Base-by-base conservation (phyloP, 2,113 vertebrate genomes). In the Oryzias melastigma region DNA sequence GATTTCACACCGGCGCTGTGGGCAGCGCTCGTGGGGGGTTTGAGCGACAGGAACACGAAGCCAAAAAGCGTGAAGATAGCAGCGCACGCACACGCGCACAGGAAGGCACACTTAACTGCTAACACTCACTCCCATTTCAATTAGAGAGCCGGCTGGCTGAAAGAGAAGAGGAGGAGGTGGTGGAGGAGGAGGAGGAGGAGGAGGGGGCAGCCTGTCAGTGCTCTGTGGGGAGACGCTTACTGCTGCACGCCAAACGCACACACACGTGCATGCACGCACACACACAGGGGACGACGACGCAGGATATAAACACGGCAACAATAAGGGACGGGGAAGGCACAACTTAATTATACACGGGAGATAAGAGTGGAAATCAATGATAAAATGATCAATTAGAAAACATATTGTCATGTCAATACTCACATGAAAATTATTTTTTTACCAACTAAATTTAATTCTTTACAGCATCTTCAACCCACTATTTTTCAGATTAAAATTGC, bases 61-160 rank as follows among this genome's bases (percentile, higher is more conserved):
- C 76, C 70, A 66, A 82, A 80, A 74, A 84, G 88, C 81, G 78
- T 81, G 80, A 85, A 84, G 81, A 78, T 58, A 76, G 55, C 53
- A 51, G 75, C 24, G 48, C 50, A 17, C 35, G 5, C 74, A 25
- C 46, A 64, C 69, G 68, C 49, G 47, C 52, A 46, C 47, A 69
- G 43, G 46, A 29, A 47, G 52, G 69, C 80, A 65, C 85, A 76
- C 78, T 83, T 80, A 87, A 77, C 70, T 73, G 79, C 83, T 87
- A 84, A 88, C 86, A 85, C 86, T 87, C 84, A 77, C 84, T 89
- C 88, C 84, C 86, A 85, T 89, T 89, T 89, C 88, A 89, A 89
- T 89, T 89, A 87, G 86, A 89, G 83, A 62, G 84, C 78, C 85
- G 84, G 81, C 88, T 88, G 80, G 81, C 89, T 90, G 78, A 72